Evolutionary conservation across 1,140 invertebrate species (phyloP).

Genomic region (Achroia grisella): DNA sequence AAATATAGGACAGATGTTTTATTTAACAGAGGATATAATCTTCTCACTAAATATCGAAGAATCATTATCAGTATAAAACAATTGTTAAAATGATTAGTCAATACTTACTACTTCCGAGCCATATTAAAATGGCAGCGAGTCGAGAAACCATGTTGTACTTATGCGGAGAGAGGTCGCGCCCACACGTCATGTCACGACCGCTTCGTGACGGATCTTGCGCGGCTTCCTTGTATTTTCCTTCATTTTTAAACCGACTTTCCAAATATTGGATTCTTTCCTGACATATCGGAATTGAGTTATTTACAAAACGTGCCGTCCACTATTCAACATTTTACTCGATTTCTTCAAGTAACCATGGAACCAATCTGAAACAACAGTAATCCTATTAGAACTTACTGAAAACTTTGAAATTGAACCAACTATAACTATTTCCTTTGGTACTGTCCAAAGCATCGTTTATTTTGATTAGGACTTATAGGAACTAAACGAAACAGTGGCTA

Average conservation of each 20-base stretch:
- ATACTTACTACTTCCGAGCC: slow-evolving; percentile 56
- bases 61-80: too few species aligned
- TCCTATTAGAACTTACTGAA: background rate
- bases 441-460: slow-evolving; percentile 7
- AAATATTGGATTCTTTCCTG: slow-evolving; percentile 27
- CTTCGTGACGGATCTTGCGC: slow-evolving; percentile 19
- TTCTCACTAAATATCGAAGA: too few species aligned
- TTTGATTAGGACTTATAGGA: slow-evolving; percentile 8
- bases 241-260: slow-evolving; percentile 30
- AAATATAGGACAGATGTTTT: too few species aligned
- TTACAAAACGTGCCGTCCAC: background rate
- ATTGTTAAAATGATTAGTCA: background rate
- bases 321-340: background rate
- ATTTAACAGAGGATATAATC: too few species aligned
- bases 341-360: slow-evolving; percentile 10
- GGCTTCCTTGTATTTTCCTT: slow-evolving; percentile 24
- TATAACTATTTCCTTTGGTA: slow-evolving; percentile 4
- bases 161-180: slow-evolving; percentile 6
- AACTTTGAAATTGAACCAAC: background rate
- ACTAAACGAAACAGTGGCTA: slow-evolving; percentile 5
- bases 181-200: slow-evolving; percentile 47
- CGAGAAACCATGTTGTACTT: slow-evolving; percentile 39
- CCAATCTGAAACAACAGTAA: slow-evolving; percentile 18
- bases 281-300: slow-evolving; percentile 14
- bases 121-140: slow-evolving; percentile 43